Conservation (phyloP, 2,888 invertebrate species). For the Leptopterna dolabrata region DNA sequence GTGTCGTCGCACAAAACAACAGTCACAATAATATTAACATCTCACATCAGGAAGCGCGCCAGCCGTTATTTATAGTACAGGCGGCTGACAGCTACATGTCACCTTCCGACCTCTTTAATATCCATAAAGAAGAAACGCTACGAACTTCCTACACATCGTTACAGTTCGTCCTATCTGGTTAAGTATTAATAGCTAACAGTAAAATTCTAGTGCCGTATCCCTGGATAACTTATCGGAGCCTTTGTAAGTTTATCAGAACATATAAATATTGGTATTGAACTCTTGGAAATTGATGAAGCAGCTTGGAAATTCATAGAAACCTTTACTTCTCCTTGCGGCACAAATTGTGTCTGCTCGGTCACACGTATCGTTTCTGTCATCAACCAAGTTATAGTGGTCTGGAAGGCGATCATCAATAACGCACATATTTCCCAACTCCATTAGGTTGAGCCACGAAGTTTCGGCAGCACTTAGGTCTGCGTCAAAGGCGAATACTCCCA, state of each 20-base stretch:
- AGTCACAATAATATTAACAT: conserved; percentile 25
- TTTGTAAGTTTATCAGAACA: no score
- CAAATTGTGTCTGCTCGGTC: neutral
- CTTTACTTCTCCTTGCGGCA: neutral
- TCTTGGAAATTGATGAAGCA: no score
- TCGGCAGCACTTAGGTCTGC: neutral
- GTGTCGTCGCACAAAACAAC: conserved; percentile 18
- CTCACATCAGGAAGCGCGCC: conserved; percentile 1
- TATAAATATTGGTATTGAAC: no score
- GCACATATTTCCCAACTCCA: neutral
- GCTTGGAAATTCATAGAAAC: no score
- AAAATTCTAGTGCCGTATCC: no score
- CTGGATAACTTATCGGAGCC: no score
- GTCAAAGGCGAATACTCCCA: neutral
- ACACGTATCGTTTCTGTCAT: neutral
- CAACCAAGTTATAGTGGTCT: neutral
- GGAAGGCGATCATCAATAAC: neutral
- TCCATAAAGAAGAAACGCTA: conserved; percentile 21
- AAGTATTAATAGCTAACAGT: neutral
- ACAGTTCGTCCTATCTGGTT: neutral
- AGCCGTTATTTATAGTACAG: conserved; percentile 10
- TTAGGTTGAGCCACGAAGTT: neutral
- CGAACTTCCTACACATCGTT: neutral
- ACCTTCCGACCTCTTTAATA: conserved; percentile 19
- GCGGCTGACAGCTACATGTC: conserved; percentile 19